Conservation (phyloP, 2,888 invertebrate genomes). For the Pollenia griseotomentosa region DNA sequence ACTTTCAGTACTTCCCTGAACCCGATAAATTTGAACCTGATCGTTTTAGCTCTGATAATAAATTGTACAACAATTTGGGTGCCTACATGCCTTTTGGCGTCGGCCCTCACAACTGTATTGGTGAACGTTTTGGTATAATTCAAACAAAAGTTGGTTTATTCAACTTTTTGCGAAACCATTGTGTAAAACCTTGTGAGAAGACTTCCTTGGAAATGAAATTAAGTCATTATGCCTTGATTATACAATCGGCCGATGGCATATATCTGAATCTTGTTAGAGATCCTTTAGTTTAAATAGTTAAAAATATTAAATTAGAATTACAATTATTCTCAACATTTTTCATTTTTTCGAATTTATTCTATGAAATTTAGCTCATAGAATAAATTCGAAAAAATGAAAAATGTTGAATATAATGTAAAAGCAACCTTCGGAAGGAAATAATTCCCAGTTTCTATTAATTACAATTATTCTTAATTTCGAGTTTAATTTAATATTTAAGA, state of each 20-base stretch:
- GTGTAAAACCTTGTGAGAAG: conserved; percentile 74
- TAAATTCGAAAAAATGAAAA: too few species aligned
- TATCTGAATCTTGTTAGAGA: conserved; percentile 75
- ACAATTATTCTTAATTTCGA: neutral
- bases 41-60: conserved; percentile 76
- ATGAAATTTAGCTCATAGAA: too few species aligned
- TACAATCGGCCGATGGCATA: conserved; percentile 75
- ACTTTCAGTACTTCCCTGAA: conserved; percentile 76
- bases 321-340: too few species aligned
- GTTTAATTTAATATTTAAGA: conserved; percentile 10
- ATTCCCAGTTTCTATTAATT: too few species aligned
- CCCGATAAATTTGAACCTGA: conserved; percentile 78
- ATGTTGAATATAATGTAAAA: too few species aligned
- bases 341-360: too few species aligned
- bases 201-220: conserved; percentile 73
- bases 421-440: too few species aligned
- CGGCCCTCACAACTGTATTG: conserved; percentile 79
- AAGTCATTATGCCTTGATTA: conserved; percentile 74
- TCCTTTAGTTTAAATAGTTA: conserved; percentile 69
- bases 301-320: neutral
- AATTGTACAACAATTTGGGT: conserved; percentile 70
- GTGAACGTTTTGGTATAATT: conserved; percentile 78
- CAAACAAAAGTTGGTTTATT: conserved; percentile 78
- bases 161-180: conserved; percentile 77
- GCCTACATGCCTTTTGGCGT: conserved; percentile 77